Percentiles rank a stretch among this genome's conserved stretches.
These are phyloP conservation scores for Cryptoblepharus egeriae DNA, from an alignment of 2,797 vertebrate species.

Conservation along the genomic window DNA sequence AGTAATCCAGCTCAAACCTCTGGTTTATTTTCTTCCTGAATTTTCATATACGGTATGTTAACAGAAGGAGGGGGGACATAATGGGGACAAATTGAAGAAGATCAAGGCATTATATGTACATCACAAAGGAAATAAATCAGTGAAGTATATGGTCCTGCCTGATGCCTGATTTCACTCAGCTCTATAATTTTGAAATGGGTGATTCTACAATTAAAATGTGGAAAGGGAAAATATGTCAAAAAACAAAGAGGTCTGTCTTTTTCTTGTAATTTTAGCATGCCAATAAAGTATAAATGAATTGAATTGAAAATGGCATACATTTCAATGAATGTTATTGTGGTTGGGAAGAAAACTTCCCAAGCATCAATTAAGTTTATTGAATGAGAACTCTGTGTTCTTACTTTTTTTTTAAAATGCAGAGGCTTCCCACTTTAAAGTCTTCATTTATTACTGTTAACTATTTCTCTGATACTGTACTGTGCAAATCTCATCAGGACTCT, in stretches of 20 bases:
- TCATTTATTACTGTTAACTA: slow-evolving; percentile 8
- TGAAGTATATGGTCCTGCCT: not conserved
- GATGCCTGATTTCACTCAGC: not conserved
- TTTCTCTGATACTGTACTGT: not conserved
- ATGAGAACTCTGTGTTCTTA: slow-evolving; percentile 28
- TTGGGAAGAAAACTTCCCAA: slow-evolving; percentile 14
- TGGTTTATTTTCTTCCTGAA: too few species aligned
- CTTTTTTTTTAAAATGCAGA: not conserved
- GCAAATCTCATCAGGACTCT: not conserved
- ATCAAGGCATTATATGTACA: not conserved
- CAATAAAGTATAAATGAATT: slow-evolving; percentile 32
- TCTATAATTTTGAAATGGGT: not conserved
- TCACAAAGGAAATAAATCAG: not conserved
- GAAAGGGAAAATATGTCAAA: not conserved
- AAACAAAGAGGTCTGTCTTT: slow-evolving; percentile 27
- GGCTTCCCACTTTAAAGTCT: slow-evolving; percentile 1
- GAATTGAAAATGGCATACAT: slow-evolving; percentile 30
- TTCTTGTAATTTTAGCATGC: slow-evolving; percentile 13
- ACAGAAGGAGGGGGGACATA: too few species aligned
- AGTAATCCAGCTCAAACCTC: too few species aligned
- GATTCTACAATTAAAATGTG: not conserved
- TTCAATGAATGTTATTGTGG: slow-evolving; percentile 29
- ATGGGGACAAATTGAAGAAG: too few species aligned
- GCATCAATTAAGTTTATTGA: slow-evolving; percentile 29
- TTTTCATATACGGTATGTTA: too few species aligned